A percentile compares a stretch with the other conserved stretches of the same genome.
Conservation (phyloP, 2,888 invertebrate species). For the Gymnosoma rotundatum region DNA sequence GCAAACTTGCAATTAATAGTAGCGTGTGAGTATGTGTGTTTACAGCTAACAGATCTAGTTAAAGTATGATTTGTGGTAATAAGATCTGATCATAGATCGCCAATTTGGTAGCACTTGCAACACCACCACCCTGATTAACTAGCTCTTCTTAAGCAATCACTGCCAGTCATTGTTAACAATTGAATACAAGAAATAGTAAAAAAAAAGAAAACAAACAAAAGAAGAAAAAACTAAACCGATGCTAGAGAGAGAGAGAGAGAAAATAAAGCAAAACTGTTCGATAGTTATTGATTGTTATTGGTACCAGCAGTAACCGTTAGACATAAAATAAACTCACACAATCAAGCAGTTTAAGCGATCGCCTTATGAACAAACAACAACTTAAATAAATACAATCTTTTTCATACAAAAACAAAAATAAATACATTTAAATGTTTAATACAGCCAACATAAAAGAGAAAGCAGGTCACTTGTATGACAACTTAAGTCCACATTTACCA, state of each 20-base stretch:
- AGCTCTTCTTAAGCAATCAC: not conserved
- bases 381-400: conserved; percentile 36
- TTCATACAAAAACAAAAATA: not conserved
- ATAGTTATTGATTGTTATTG: conserved; percentile 44
- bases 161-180: conserved; percentile 31
- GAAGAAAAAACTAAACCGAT: not conserved
- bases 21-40: not conserved
- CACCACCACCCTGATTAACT: conserved; percentile 22
- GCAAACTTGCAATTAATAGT: not conserved
- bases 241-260: conserved; percentile 11
- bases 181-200: conserved; percentile 16
- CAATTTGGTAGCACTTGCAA: conserved; percentile 35
- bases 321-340: conserved; percentile 28
- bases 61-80: conserved; percentile 46
- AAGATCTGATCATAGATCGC: conserved; percentile 40
- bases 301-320: conserved; percentile 51
- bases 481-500: conserved; percentile 67
- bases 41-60: conserved; percentile 35
- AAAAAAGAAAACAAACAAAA: not conserved
- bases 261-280: conserved; percentile 28
- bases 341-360: conserved; percentile 17
- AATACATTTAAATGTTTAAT: conserved; percentile 37
- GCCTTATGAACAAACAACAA: conserved; percentile 12
- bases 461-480: conserved; percentile 81
- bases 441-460: conserved; percentile 76